A percentile compares a stretch with the other conserved stretches of the same genome.
phyloP scores from a whole-genome alignment of 2,797 vertebrate genomes.

The Enteromius argenteus region DNA sequence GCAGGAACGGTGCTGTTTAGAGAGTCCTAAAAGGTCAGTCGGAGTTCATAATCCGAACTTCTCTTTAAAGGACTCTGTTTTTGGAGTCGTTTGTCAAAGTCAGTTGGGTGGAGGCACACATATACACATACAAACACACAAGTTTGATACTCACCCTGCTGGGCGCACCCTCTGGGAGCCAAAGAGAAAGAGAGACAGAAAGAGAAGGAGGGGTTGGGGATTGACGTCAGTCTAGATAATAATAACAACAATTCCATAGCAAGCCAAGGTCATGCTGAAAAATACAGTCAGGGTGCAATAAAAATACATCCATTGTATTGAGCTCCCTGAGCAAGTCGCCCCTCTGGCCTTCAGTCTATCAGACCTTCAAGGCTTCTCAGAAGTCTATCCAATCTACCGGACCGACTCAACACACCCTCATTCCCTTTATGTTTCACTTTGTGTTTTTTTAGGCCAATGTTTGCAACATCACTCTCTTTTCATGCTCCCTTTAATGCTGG shows the following conservation, averaged over 20 bases:
- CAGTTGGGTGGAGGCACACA: constrained; percentile 33
- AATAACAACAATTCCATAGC: constrained; percentile 73
- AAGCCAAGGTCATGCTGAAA: constrained; percentile 74
- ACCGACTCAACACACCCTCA: not conserved
- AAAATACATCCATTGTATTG: constrained; percentile 73
- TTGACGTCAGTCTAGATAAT: constrained; percentile 78
- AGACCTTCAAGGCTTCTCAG: constrained; percentile 2
- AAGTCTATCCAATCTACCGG: constrained; percentile 24
- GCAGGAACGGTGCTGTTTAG: not conserved
- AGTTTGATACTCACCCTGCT: constrained; percentile 73
- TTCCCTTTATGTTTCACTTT: not conserved
- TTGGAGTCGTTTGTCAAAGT: constrained; percentile 50
- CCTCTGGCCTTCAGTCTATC: constrained; percentile 37
- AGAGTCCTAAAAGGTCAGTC: not conserved
- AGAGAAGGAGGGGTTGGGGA: constrained; percentile 52
- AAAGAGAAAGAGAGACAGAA: constrained; percentile 53
- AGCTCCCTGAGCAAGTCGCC: constrained; percentile 20
- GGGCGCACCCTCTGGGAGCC: constrained; percentile 70
- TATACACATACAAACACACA: constrained; percentile 57
- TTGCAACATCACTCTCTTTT: not conserved
- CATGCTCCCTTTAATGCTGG: not conserved
- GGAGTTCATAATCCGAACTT: constrained; percentile 29
- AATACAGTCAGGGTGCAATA: constrained; percentile 69
- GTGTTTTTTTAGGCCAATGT: not conserved
- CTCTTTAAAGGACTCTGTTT: constrained; percentile 35